A percentile compares a stretch with the other conserved stretches of the same genome.
These are phyloP conservation scores for Dendrolimus pini DNA, from an alignment of 2,888 invertebrate species.

Conservation along the genomic window DNA sequence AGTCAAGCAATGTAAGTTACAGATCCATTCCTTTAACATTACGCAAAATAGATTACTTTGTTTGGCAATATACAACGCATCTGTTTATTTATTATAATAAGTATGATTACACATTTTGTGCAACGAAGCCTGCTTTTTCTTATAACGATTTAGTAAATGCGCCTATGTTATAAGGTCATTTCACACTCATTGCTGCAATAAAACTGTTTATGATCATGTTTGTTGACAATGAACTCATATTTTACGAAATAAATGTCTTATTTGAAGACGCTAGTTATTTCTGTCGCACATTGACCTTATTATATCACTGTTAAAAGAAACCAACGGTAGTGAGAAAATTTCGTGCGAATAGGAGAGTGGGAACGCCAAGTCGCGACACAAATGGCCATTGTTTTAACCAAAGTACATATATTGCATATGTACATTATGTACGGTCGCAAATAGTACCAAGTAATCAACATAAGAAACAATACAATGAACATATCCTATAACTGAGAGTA, in stretches of 20 bases:
- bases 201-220: not conserved
- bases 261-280: not conserved
- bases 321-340: slow-evolving; percentile 53
- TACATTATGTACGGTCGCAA: not conserved
- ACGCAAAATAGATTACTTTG: too few species aligned
- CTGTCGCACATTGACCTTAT: slow-evolving; percentile 33
- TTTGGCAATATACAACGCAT: too few species aligned
- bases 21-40: too few species aligned
- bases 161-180: slow-evolving; percentile 5
- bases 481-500: slow-evolving; percentile 3
- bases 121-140: too few species aligned
- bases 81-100: too few species aligned
- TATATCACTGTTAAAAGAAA: slow-evolving; percentile 33
- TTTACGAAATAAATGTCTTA: not conserved
- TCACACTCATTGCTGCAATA: not conserved
- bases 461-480: not conserved
- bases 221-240: not conserved
- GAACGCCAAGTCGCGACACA: slow-evolving; percentile 53
- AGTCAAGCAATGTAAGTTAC: too few species aligned
- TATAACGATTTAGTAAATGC: too few species aligned
- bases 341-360: slow-evolving; percentile 60
- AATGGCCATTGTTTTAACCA: slow-evolving; percentile 51
- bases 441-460: not conserved
- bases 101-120: too few species aligned
- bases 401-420: not conserved